phyloP scores from a whole-genome alignment of 2,797 vertebrate genomes.

The Helostoma temminkii region DNA sequence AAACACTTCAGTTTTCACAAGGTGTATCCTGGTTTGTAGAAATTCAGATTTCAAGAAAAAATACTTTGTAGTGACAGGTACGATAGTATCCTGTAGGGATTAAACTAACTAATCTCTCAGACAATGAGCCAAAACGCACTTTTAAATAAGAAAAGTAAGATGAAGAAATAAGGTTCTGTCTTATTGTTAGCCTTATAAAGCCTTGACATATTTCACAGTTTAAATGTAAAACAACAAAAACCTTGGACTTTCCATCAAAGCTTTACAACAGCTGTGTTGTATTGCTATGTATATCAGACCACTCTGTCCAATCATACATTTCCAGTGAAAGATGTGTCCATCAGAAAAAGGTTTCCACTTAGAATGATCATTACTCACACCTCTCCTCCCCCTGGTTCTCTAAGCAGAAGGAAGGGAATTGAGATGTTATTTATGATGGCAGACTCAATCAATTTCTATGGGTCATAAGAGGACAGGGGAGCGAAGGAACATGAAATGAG shows the following conservation, averaged over 20 bases:
- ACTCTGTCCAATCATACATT: slow-evolving; percentile 34
- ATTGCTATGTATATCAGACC: slow-evolving; percentile 1
- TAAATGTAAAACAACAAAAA: slow-evolving; percentile 17
- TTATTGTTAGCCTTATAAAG: no score
- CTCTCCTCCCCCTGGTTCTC: slow-evolving; percentile 36
- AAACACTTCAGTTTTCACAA: no score
- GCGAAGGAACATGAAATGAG: slow-evolving; percentile 47
- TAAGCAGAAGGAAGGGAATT: slow-evolving; percentile 56
- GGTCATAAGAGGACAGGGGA: slow-evolving; percentile 47
- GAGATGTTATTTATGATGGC: slow-evolving; percentile 60
- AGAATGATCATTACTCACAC: slow-evolving; percentile 23
- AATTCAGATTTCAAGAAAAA: neutral
- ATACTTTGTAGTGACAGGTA: neutral
- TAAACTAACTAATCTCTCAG: neutral
- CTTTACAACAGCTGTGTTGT: neutral
- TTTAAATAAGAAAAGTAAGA: slow-evolving; percentile 10
- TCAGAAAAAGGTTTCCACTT: slow-evolving; percentile 51
- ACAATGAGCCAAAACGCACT: slow-evolving; percentile 4
- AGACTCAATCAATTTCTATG: slow-evolving; percentile 54
- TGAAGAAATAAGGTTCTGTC: slow-evolving; percentile 9
- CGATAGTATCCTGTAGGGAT: no score
- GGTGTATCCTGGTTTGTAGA: no score
- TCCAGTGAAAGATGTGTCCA: slow-evolving; percentile 30
- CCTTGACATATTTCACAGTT: neutral
- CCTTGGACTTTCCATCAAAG: neutral